A percentile compares a stretch with the other conserved stretches of the same genome.
These are phyloP conservation scores for Ypsolopha scabrella DNA, from an alignment of 2,888 invertebrate genomes.

Conservation along the genomic window DNA sequence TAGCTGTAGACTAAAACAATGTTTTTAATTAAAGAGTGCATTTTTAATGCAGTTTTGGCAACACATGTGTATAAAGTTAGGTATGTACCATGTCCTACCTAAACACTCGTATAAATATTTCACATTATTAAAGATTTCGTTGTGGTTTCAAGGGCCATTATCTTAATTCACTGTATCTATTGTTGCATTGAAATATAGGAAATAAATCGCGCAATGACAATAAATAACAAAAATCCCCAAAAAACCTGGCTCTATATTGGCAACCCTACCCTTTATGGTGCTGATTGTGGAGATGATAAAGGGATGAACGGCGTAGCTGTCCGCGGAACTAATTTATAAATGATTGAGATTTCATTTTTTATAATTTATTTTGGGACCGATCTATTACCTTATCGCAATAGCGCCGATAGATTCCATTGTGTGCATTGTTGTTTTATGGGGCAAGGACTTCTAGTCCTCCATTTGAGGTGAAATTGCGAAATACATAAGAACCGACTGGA, in stretches of 20 bases:
- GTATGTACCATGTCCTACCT: too few relatives aligned
- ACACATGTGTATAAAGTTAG: too few relatives aligned
- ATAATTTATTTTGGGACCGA: neutral
- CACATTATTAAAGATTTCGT: slow-evolving; percentile 1
- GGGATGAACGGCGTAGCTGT: slow-evolving; percentile 61
- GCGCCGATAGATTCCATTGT: neutral
- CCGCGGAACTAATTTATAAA: slow-evolving; percentile 68
- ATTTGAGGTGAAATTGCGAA: too few relatives aligned
- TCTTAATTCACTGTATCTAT: slow-evolving; percentile 30
- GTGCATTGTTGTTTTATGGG: neutral
- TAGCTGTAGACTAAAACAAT: too few relatives aligned
- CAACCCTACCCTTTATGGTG: slow-evolving; percentile 62
- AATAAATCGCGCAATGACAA: slow-evolving; percentile 49
- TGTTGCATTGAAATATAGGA: slow-evolving; percentile 27
- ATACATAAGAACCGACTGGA: too few relatives aligned
- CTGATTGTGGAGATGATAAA: slow-evolving; percentile 62
- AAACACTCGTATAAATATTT: too few relatives aligned
- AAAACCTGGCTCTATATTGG: slow-evolving; percentile 22
- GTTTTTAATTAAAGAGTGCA: too few relatives aligned
- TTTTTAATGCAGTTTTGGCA: too few relatives aligned
- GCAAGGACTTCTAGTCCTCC: neutral
- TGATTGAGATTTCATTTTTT: slow-evolving; percentile 66
- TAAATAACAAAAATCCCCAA: slow-evolving; percentile 39
- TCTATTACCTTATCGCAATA: neutral
- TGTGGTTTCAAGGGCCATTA: slow-evolving; percentile 41